Base-by-base conservation (phyloP, 2,797 vertebrate species). In the Selene dorsalis region DNA sequence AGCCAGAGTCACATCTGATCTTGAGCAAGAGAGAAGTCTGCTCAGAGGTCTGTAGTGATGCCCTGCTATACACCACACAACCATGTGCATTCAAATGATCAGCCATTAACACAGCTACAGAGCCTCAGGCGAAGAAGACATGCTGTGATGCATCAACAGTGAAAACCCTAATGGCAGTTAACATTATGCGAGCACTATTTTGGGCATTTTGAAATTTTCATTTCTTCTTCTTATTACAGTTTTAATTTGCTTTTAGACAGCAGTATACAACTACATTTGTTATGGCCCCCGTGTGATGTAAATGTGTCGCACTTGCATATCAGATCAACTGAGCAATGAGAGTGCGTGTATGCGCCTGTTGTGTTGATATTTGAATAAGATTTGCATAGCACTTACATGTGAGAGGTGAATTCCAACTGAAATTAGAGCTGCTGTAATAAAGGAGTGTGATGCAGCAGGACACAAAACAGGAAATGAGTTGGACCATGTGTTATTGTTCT, bases 31-130 rank as follows among this genome's bases (percentile, higher is more conserved):
- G 79, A 79, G 58, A 81, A 78, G 69, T 87, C 78, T 73, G 77
- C 76, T 70, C 61, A 0, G 59, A 83, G 80, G 67, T 89, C 68
- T 84, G 84, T 81, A 69, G 79, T 32, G 43, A 76, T 68, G 80
- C 56, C 79, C 73, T 24, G 43, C 75, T 68, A 68, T 72, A 65
- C 71, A 53, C 61, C n/a, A 1, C 45, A 58, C 28, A 39, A 20
- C 77, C 10, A 71, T 55, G 64, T 78, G 87, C 83, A 91, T 92
- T 90, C 69, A 90, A 88, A 92, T 89, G 84, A 89, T 75, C 74
- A 75, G 35, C 41, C 60, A 83, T 88, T 84, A 87, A 77, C 53
- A 73, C 50, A 24, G 66, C 74, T 18, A 64, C 78, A 76, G 18
- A 5, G 13, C 87, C 82, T 79, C 45, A 2, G 47, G 82, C 58